phyloP scores from a whole-genome alignment of 2,888 invertebrate species.

The Busseola fusca region DNA sequence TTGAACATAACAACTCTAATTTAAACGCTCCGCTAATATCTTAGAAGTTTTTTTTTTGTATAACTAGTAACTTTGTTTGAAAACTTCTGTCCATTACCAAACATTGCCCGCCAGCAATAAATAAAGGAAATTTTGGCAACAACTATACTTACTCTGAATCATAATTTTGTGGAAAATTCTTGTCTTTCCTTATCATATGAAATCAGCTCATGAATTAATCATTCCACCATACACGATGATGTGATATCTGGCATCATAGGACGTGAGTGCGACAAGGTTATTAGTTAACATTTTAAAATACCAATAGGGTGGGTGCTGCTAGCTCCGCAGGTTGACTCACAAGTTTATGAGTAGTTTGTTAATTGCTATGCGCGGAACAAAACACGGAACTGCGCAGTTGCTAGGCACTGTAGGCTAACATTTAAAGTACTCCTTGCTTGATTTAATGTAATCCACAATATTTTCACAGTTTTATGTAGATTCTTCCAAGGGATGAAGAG shows the following conservation, averaged over 20 bases:
- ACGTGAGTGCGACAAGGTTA: slow-evolving; percentile 57
- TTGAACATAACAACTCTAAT: slow-evolving; percentile 48
- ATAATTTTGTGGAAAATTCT: slow-evolving; percentile 48
- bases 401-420: neutral
- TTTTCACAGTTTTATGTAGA: neutral
- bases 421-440: slow-evolving; percentile 3
- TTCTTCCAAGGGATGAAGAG: neutral
- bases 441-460: neutral
- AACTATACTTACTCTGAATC: slow-evolving; percentile 30
- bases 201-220: slow-evolving; percentile 62
- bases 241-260: slow-evolving; percentile 50
- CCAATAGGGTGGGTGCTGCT: slow-evolving; percentile 32
- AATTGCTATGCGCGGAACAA: slow-evolving; percentile 50
- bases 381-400: slow-evolving; percentile 47
- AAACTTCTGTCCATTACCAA: slow-evolving; percentile 4
- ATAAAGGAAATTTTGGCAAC: slow-evolving; percentile 33
- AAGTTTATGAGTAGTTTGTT: slow-evolving; percentile 47
- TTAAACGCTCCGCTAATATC: slow-evolving; percentile 31
- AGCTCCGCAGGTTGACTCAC: slow-evolving; percentile 49
- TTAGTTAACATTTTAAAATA: slow-evolving; percentile 36
- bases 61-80: slow-evolving; percentile 31
- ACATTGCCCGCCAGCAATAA: slow-evolving; percentile 16
- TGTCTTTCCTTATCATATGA: slow-evolving; percentile 45
- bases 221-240: slow-evolving; percentile 48
- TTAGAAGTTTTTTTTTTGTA: slow-evolving; percentile 6